These are phyloP conservation scores for Pelobates cultripes DNA, from an alignment of 2,797 vertebrate species.

Conservation along the genomic window DNA sequence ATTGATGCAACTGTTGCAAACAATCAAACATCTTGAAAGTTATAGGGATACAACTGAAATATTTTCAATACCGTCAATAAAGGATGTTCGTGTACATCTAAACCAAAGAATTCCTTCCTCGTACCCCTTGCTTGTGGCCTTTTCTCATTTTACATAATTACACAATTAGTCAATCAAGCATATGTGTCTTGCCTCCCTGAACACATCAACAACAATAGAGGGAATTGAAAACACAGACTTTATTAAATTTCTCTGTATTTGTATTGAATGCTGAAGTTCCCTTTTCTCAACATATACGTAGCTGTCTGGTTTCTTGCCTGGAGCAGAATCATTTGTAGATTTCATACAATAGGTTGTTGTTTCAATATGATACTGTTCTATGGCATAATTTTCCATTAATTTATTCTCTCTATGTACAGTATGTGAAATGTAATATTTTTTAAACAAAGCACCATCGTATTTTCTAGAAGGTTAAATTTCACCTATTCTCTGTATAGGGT, in stretches of 20 bases:
- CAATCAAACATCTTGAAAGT: too few species aligned
- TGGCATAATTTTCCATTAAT: neutral
- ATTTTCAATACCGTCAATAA: too few species aligned
- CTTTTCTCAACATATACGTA: neutral
- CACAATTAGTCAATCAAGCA: too few species aligned
- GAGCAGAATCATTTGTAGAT: constrained; percentile 25
- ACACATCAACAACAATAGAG: too few species aligned
- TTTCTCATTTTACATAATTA: too few species aligned
- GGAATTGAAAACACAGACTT: neutral
- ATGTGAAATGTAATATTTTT: constrained; percentile 27
- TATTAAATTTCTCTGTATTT: neutral
- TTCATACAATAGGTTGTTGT: constrained; percentile 16
- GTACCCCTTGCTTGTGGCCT: too few species aligned
- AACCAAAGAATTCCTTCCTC: too few species aligned
- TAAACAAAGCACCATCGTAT: constrained; percentile 6
- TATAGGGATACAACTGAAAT: too few species aligned
- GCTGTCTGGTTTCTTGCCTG: constrained; percentile 6
- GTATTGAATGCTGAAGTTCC: neutral
- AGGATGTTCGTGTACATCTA: too few species aligned
- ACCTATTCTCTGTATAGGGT: neutral
- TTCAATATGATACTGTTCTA: constrained; percentile 20
- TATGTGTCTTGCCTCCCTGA: too few species aligned
- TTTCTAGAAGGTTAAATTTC: constrained; percentile 16
- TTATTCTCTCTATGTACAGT: neutral
- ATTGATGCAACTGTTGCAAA: too few species aligned